Evolutionary conservation across 1,140 invertebrate species (phyloP), one percentile per base, ranked within the genome.

Genomic region (Musca domestica): DNA sequence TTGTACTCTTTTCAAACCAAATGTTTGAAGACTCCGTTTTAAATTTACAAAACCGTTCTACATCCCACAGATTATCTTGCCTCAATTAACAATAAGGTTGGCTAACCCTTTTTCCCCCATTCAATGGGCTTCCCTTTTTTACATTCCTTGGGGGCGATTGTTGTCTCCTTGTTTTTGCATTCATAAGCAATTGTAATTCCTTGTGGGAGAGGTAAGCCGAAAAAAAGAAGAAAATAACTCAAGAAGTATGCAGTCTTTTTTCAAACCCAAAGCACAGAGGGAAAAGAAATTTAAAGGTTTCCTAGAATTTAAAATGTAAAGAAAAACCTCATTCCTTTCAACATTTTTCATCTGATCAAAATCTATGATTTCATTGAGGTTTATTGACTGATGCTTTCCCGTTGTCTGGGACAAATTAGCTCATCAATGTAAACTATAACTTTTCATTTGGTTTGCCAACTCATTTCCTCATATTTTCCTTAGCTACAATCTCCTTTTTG

Each of bases 391-490:
- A 23, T 49, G 5, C 25, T 22, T 48, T 64, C 34, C 20, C 17
- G 23, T n/a, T 25, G 46, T 58, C 10, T 25, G 17, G 27, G 10
- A 22, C 20, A 64, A 64, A 64, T 64, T 48, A 25, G 63, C 46
- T 49, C 63, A 64, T 64, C 63, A 64, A 48, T 48, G 63, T 25
- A 64, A 64, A 64, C 41, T 49, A 64, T 64, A 64, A 48, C 10
- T 64, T 64, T 64, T 64, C 63, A 64, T 64, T 64, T 48, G 27
- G 20, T 49, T 64, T 48, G 19, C 22, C n/a, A 14, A 23, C 22
- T 25, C 23, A 7, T 58, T 27, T 58, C 20, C 10, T 19, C 19
- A 12, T 1, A 15, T 51, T 51, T 51, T 56, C 5, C 4, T n/a
- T n/a, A n/a, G 17, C n/a, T 61, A 20, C 15, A 34, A 14, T 41